A percentile compares a stretch with the other conserved stretches of the same genome.
Evolutionary conservation across 2,888 invertebrate genomes (phyloP).

Genomic region (Pteria penguin): DNA sequence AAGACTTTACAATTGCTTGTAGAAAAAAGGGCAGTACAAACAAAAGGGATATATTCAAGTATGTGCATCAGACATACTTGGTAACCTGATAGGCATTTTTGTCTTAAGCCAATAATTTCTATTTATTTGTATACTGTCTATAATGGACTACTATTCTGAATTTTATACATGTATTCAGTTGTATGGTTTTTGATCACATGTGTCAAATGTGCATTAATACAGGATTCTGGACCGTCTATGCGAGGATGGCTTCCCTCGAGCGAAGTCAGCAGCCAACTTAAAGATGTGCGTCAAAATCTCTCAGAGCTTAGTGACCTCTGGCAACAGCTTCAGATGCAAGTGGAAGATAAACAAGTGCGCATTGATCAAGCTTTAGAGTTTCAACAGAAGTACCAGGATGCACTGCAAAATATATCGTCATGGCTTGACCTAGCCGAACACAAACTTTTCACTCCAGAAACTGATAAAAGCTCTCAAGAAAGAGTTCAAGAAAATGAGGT

Average conservation of each 20-base stretch:
- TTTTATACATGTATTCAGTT: no score
- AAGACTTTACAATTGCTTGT: no score
- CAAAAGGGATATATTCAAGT: no score
- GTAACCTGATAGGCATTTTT: no score
- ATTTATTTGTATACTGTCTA: no score
- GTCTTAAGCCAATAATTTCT: no score
- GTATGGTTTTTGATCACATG: no score
- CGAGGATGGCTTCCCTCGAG: slow-evolving; percentile 25
- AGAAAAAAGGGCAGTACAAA: no score
- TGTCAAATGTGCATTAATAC: no score
- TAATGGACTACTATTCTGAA: no score
- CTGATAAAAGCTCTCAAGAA: slow-evolving; percentile 62
- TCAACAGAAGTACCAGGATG: slow-evolving; percentile 75
- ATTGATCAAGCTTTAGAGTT: slow-evolving; percentile 68
- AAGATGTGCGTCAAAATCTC: slow-evolving; percentile 62
- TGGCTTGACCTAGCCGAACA: slow-evolving; percentile 76
- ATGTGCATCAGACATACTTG: no score
- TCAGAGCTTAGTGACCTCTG: slow-evolving; percentile 65
- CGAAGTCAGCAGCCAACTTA: slow-evolving; percentile 52
- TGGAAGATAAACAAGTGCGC: slow-evolving; percentile 64
- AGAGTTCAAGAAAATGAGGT: slow-evolving; percentile 76
- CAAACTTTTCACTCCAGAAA: slow-evolving; percentile 62
- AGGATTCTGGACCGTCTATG: slow-evolving; percentile 18
- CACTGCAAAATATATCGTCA: slow-evolving; percentile 68
- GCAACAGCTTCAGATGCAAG: slow-evolving; percentile 66